Conservation (phyloP, 2,113 vertebrate species). For the Nesoenas mayeri region DNA sequence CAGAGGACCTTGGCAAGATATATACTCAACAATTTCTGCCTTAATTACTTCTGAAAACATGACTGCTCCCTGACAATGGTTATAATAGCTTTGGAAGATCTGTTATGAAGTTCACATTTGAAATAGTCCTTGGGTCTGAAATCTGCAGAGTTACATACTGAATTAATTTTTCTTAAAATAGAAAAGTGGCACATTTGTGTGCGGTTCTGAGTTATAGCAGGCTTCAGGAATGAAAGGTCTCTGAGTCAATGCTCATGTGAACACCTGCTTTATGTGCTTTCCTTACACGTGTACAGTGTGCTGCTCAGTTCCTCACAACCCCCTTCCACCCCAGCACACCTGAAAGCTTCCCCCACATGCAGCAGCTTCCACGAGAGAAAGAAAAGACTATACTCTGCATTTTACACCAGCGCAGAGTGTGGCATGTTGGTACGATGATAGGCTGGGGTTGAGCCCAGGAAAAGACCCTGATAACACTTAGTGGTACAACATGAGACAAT, state of each 20-base stretch:
- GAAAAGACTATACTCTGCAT: not conserved
- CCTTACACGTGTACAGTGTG: not conserved
- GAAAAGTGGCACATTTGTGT: not conserved
- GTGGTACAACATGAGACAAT: not conserved
- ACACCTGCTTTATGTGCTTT: not conserved
- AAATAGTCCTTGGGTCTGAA: conserved; percentile 23
- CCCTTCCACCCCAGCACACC: not conserved
- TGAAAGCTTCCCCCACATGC: not conserved
- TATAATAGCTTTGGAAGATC: conserved; percentile 42
- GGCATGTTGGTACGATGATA: not conserved
- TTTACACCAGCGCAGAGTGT: not conserved
- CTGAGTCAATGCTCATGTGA: not conserved
- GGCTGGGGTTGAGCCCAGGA: not conserved
- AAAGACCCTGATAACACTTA: not conserved
- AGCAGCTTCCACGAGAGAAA: not conserved
- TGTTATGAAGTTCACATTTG: conserved; percentile 6
- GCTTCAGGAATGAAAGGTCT: not conserved
- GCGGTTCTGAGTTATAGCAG: not conserved
- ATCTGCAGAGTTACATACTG: not conserved
- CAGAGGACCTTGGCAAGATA: conserved; percentile 68
- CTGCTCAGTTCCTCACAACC: not conserved
- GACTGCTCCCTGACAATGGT: conserved; percentile 26
- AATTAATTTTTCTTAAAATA: not conserved
- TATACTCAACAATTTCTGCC: conserved; percentile 38
- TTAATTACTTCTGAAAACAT: conserved; percentile 67